These are phyloP conservation scores for Perizoma affinitatum DNA, from an alignment of 2,888 invertebrate species.

Conservation along the genomic window DNA sequence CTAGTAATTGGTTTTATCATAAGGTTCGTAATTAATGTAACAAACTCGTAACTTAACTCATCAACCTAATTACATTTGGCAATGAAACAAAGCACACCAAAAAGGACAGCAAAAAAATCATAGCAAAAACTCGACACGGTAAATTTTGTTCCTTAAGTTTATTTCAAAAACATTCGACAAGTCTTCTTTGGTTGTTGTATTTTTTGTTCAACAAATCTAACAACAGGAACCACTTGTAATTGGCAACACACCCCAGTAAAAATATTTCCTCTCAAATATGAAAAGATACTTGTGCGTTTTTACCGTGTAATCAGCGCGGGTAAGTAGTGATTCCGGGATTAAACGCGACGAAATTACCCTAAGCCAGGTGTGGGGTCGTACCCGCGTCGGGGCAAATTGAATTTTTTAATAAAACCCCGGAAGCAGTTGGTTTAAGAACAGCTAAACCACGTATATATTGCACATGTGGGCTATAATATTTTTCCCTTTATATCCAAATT, in stretches of 20 bases:
- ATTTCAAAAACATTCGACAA: no score
- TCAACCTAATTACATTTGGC: no score
- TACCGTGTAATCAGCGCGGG: slow-evolving; percentile 49
- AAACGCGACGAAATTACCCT: slow-evolving; percentile 52
- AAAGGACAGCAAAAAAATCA: no score
- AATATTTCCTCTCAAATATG: slow-evolving; percentile 32
- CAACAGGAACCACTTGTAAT: not conserved
- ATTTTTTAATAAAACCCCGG: slow-evolving; percentile 48
- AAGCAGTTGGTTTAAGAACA: slow-evolving; percentile 2
- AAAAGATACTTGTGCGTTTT: slow-evolving; percentile 37
- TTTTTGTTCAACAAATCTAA: no score
- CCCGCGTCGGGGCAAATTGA: slow-evolving; percentile 43
- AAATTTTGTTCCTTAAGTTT: no score
- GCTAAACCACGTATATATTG: slow-evolving; percentile 1
- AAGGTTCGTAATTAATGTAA: no score
- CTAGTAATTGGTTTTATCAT: not conserved
- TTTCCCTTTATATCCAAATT: no score
- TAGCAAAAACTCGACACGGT: no score
- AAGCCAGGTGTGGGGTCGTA: slow-evolving; percentile 36
- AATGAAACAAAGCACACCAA: no score
- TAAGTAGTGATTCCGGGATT: slow-evolving; percentile 56
- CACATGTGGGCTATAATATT: not conserved
- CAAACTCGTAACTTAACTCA: no score
- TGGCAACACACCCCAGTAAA: slow-evolving; percentile 13
- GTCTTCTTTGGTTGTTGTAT: no score